Conservation (phyloP, 2,797 vertebrate genomes). For the Macropus fuliginosus region DNA sequence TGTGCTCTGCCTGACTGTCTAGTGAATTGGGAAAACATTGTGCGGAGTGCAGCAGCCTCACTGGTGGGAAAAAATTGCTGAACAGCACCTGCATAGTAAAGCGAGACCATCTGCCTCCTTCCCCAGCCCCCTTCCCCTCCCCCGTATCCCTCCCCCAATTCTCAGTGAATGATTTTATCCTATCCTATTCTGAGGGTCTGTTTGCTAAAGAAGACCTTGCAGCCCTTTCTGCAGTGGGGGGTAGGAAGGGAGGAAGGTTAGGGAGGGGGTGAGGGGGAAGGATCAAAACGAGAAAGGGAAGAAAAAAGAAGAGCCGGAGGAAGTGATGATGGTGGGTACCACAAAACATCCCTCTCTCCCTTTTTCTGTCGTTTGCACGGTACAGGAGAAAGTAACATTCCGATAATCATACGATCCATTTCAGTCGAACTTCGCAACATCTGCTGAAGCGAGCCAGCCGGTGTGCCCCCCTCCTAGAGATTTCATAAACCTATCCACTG, state of each 20-base stretch:
- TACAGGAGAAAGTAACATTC: constrained; percentile 63
- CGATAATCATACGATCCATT: constrained; percentile 5
- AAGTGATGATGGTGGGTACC: neutral
- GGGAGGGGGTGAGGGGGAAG: neutral
- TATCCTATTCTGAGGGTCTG: neutral
- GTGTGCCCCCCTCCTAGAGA: constrained; percentile 67
- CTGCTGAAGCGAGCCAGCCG: constrained; percentile 75
- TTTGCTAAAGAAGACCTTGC: constrained; percentile 52
- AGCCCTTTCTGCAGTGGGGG: neutral
- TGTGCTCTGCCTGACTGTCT: constrained; percentile 83
- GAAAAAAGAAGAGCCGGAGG: constrained; percentile 3
- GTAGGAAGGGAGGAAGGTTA: neutral
- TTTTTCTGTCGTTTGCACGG: constrained; percentile 70
- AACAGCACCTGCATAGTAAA: constrained; percentile 82
- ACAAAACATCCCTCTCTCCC: constrained; percentile 34
- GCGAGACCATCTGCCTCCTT: constrained; percentile 81
- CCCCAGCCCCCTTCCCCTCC: constrained; percentile 37
- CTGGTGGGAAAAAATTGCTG: constrained; percentile 81
- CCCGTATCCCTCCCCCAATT: constrained; percentile 6
- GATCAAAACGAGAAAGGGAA: constrained; percentile 8
- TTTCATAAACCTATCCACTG: constrained; percentile 79
- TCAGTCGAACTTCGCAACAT: constrained; percentile 74
- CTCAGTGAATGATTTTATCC: constrained; percentile 42
- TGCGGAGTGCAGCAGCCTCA: constrained; percentile 80
- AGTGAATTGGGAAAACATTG: constrained; percentile 83